Percentiles rank a stretch among this genome's conserved stretches.
Evolutionary conservation across 1,140 invertebrate genomes (phyloP).

Genomic region (Drosophila grimshawi): DNA sequence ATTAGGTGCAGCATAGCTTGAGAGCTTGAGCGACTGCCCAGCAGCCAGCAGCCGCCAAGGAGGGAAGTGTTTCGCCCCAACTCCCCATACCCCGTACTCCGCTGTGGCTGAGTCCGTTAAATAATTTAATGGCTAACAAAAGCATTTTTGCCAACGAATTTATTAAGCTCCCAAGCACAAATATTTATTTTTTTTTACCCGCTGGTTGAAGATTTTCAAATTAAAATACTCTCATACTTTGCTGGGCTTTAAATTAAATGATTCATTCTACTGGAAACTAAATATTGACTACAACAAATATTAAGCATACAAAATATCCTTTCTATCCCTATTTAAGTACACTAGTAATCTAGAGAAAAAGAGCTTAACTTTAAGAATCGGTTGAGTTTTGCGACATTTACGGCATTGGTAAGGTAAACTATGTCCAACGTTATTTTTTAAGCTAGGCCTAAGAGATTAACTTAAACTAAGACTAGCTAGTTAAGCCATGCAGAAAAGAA

Average conservation of each 20-base stretch:
- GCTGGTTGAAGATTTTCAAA: conserved; percentile 13
- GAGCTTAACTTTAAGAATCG: no score
- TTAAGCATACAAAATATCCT: no score
- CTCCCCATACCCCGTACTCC: conserved; percentile 15
- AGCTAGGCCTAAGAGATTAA: no score
- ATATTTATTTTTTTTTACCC: conserved; percentile 52
- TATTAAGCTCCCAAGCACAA: conserved; percentile 64
- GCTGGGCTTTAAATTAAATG: conserved; percentile 23
- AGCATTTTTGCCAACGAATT: conserved; percentile 72
- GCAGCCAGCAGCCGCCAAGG: conserved; percentile 7
- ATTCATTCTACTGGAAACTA: background rate
- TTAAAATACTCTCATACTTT: conserved; percentile 33
- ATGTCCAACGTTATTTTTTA: no score
- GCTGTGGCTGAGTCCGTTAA: conserved; percentile 54
- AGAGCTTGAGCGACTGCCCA: conserved; percentile 15
- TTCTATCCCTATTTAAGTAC: no score
- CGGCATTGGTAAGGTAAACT: no score
- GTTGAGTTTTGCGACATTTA: no score
- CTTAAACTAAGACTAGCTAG: no score
- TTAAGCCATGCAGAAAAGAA: no score
- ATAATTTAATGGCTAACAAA: conserved; percentile 80
- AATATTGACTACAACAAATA: background rate
- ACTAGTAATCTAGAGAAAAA: no score
- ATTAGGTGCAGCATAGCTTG: conserved; percentile 58
- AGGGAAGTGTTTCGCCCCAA: background rate